Evolutionary conservation across 30 jellyfish, hydroid and myxozoan genomes (phyloP).

Genomic region (Calvadosia cruxmelitensis): DNA sequence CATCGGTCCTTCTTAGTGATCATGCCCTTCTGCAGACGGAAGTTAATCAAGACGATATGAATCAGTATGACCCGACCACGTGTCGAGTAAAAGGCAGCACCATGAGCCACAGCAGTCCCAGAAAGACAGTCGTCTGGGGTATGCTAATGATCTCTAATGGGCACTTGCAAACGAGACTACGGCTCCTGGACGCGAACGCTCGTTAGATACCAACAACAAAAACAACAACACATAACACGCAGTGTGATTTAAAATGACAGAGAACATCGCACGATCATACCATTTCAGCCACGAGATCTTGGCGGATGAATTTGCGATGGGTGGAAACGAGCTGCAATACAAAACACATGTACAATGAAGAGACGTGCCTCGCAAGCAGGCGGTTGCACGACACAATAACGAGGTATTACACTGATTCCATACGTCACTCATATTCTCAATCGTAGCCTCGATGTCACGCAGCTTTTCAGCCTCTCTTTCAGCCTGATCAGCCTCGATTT

Average conservation of each 20-base stretch:
- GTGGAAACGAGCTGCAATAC: constrained; percentile 59
- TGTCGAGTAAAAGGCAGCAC: too few species aligned
- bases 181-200: too few species aligned
- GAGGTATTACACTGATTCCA: neutral
- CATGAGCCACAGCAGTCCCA: too few species aligned
- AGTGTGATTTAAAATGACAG: neutral
- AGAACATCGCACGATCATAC: constrained; percentile 9
- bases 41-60: neutral
- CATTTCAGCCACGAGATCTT: constrained; percentile 92
- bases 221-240: neutral
- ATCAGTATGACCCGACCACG: neutral
- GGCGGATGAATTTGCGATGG: constrained; percentile 73
- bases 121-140: too few species aligned
- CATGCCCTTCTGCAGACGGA: constrained; percentile 51
- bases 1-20: constrained; percentile 92
- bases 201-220: too few species aligned
- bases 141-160: too few species aligned
- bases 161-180: too few species aligned
- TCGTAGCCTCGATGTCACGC: constrained; percentile 93
- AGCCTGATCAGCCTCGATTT: constrained; percentile 99
- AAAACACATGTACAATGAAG: neutral
- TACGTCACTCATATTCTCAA: constrained; percentile 85
- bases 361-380: neutral
- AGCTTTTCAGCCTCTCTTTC: constrained; percentile 89
- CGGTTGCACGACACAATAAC: neutral